Evolutionary conservation across 2,113 vertebrate species (phyloP).

Genomic region (Thymallus thymallus): DNA sequence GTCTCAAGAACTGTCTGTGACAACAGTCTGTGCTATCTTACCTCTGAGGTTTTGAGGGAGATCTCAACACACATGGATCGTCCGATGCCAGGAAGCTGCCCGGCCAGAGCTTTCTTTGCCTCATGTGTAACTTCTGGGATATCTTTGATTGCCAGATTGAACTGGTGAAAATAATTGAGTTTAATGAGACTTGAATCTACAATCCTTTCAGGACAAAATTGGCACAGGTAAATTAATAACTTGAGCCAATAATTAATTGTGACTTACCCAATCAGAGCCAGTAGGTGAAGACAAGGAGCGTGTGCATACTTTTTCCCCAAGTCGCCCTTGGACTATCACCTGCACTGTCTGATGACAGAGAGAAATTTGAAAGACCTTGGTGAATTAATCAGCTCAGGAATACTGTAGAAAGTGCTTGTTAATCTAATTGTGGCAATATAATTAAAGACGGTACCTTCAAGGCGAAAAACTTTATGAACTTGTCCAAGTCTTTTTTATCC

Average conservation of each 20-base stretch:
- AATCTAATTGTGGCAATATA: not conserved
- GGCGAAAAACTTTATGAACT: constrained; percentile 99
- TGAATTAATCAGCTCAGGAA: too few relatives aligned
- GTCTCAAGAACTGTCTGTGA: not conserved
- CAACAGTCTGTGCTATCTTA: constrained; percentile 52
- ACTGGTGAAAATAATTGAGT: constrained; percentile 72
- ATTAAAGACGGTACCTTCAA: constrained; percentile 81
- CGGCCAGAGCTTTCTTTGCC: constrained; percentile 95
- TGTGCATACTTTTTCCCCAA: constrained; percentile 96
- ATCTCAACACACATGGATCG: constrained; percentile 99
- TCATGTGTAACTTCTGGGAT: constrained; percentile 99
- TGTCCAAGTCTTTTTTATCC: constrained; percentile 98
- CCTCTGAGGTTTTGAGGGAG: constrained; percentile 98
- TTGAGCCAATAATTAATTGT: not conserved
- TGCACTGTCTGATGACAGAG: constrained; percentile 85
- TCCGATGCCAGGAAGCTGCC: constrained; percentile 91
- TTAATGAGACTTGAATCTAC: not conserved
- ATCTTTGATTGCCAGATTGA: constrained; percentile 98
- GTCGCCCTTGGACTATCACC: constrained; percentile 96
- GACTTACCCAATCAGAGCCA: constrained; percentile 95
- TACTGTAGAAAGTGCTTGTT: not conserved
- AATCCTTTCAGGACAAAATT: not conserved
- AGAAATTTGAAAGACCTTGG: constrained; percentile 19
- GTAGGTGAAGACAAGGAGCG: constrained; percentile 96
- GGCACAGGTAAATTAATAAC: not conserved